Evolutionary conservation across 2,113 vertebrate genomes (phyloP), one percentile per base, ranked within the genome.

Genomic region (Sprattus sprattus): DNA sequence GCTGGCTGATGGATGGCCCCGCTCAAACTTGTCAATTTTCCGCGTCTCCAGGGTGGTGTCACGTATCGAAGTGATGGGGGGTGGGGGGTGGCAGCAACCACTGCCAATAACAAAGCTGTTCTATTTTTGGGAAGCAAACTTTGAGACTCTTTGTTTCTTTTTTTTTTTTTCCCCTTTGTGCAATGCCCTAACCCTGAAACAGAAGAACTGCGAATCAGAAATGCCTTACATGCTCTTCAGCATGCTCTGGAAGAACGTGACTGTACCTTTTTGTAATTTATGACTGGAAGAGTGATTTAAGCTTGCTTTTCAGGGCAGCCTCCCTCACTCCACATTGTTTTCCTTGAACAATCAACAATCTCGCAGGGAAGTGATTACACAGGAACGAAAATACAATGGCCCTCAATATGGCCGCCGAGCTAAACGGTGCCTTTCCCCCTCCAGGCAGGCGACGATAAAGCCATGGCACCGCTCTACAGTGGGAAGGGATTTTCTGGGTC

Each of bases 321-420:
- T 32, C 71, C 71, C 32, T 3, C 64, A 71, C 28, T 9, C 49
- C 81, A 84, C 86, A 91, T 91, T 90, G 91, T 91, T 78, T 78
- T 32, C 71, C 28, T 78, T 22, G 60, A 90, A 92, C 91, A 92
- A 92, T 88, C 84, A 82, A 87, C 85, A 86, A 86, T 88, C 89
- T 91, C 83, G 67, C 83, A 82, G 87, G 90, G 75, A 91, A 91
- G 87, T 87, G 83, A 90, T 83, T 83, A 86, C 80, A 91, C 90
- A 90, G 90, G 88, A 71, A 91, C 87, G 83, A 54, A 89, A 87
- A 90, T 85, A 92, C 89, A 92, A 91, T 88, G 87, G 81, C 52
- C 32, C 45, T 87, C 88, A 87, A 84, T 86, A 84, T 86, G 87
- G 75, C n/a, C 20, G 85, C 67, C 82, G 32, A 83, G 83, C 28